Evolutionary conservation across 1,140 invertebrate species (phyloP), one percentile per base, ranked within the genome.

Genomic region (Lerema accius): DNA sequence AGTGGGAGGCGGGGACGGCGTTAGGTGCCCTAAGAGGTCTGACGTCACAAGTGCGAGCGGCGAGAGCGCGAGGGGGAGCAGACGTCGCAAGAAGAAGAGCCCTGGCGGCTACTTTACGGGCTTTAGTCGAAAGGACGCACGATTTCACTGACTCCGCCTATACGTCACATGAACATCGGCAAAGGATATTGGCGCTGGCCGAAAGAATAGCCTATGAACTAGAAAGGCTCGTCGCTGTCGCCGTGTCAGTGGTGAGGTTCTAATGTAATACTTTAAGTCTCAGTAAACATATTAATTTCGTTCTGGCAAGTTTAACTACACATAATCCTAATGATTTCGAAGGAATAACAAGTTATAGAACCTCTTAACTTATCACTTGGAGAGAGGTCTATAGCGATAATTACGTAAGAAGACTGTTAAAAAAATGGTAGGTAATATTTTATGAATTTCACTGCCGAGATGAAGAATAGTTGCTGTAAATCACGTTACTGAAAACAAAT

Each of bases 101-200:
- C 16, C 92, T 99, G 13, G 94, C 95, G 0, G 84, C 93, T 65
- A 96, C 97, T 19, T 93, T 99, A 72, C 97, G 99, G 59, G 94
- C 96, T 28, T 94, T 99, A 13, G 94, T 98, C 23, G 98, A 99
- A 90, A 94, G 97, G 73, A 98, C 97, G 51, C 98, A 99, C 91
- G 99, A 99, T 90, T 99, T 99, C 91, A 99, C 99, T 7, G 98
- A 99, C 91, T 99, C 98, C 58, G 97, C 98, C 53, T 99, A 99
- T 90, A 99, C 98, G 28, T 96, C 95, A 72, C 98, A 99, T 91
- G 97, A 99, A 76, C 97, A 99, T 90, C 93, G 98, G 51, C 98
- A 99, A 91, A 97, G 97, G 82, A 98, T 99, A 73, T 92, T 99
- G 0, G 92, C 97, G 40, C 93, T 98, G n/a, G 96, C 96, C 78